Conservation (phyloP, 2,888 invertebrate genomes). For the Synanthedon myopaeformis region DNA sequence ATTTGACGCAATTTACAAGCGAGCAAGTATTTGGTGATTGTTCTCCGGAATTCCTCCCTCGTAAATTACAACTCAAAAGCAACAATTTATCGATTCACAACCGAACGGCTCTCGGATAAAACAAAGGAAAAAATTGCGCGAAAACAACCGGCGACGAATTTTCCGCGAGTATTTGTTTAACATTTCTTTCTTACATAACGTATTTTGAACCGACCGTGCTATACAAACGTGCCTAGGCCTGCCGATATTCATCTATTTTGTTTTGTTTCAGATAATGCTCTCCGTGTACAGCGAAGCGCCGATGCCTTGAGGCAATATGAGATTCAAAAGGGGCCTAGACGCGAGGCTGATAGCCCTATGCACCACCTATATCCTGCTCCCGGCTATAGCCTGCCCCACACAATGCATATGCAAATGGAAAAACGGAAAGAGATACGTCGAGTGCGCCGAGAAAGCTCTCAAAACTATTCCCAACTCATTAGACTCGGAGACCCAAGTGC, state of each 20-base stretch:
- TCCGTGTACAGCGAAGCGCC: constrained; percentile 23
- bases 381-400: constrained; percentile 75
- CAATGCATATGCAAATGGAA: constrained; percentile 93
- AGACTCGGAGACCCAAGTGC: constrained; percentile 86
- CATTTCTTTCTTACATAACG: too few relatives aligned
- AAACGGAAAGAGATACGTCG: constrained; percentile 90
- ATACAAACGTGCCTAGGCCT: too few relatives aligned
- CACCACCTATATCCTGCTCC: constrained; percentile 54
- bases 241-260: constrained; percentile 7
- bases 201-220: too few relatives aligned
- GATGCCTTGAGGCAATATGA: constrained; percentile 59
- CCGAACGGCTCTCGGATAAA: not conserved
- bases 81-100: constrained; percentile 6
- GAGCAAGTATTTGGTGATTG: not conserved
- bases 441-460: constrained; percentile 84
- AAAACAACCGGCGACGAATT: not conserved
- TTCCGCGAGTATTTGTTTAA: too few relatives aligned
- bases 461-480: constrained; percentile 83
- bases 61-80: constrained; percentile 9
- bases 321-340: constrained; percentile 42
- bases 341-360: constrained; percentile 58
- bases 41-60: constrained; percentile 1
- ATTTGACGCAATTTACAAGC: not conserved
- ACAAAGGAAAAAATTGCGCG: not conserved
- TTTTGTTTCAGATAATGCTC: constrained; percentile 61